Evolutionary conservation across 1,140 invertebrate genomes (phyloP).

Genomic region (Neoseiulus cucumeris): DNA sequence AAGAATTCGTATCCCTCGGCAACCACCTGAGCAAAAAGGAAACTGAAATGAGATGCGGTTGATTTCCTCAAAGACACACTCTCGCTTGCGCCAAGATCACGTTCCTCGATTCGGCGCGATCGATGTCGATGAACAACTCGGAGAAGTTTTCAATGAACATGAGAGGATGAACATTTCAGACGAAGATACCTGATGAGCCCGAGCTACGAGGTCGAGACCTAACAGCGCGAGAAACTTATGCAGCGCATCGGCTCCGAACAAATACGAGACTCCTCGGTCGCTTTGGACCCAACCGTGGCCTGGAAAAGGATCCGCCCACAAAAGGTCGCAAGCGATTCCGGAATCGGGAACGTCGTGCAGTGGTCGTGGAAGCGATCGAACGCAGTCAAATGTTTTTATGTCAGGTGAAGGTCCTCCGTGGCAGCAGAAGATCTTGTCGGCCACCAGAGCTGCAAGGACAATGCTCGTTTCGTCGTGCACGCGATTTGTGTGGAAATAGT

Average conservation of each 20-base stretch:
- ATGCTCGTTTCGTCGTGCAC: too few relatives aligned
- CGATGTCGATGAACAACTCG: too few relatives aligned
- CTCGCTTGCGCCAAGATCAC: too few relatives aligned
- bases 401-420: slow-evolving; percentile 33
- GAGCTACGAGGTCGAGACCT: slow-evolving; percentile 27
- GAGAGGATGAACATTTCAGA: too few relatives aligned
- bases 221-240: slow-evolving; percentile 28
- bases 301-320: slow-evolving; percentile 39
- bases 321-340: slow-evolving; percentile 37
- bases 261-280: slow-evolving; percentile 36
- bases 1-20: slow-evolving; percentile 20
- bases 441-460: background rate
- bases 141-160: too few relatives aligned
- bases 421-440: slow-evolving; percentile 29
- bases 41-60: background rate
- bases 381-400: slow-evolving; percentile 33
- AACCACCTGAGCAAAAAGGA: slow-evolving; percentile 17
- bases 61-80: background rate
- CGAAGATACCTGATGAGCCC: slow-evolving; percentile 27
- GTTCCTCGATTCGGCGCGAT: too few relatives aligned
- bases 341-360: slow-evolving; percentile 36
- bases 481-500: too few relatives aligned
- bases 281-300: slow-evolving; percentile 39
- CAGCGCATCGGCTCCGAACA: slow-evolving; percentile 37
- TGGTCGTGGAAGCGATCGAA: slow-evolving; percentile 34